Evolutionary conservation across 2,888 invertebrate genomes (phyloP).

Genomic region (Lumbricus terrestris): DNA sequence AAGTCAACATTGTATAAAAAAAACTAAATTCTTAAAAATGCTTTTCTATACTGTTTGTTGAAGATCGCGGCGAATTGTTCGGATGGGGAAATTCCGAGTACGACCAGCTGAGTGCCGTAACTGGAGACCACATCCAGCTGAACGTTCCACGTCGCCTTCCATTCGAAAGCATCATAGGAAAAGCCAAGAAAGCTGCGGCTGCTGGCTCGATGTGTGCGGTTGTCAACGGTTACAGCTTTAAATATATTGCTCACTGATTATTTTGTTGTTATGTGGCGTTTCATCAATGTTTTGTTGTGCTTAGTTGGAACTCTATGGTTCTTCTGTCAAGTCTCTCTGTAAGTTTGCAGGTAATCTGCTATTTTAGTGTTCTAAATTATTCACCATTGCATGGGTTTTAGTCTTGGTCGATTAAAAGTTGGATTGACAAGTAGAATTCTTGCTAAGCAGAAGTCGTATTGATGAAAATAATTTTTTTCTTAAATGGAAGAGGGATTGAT

Average conservation of each 20-base stretch:
- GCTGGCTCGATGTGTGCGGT: conserved; percentile 84
- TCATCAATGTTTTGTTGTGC: neutral
- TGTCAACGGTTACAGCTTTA: conserved; percentile 70
- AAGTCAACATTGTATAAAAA: no score
- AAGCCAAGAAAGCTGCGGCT: conserved; percentile 76
- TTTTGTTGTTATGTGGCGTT: no score
- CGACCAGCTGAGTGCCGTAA: conserved; percentile 70
- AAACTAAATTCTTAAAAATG: neutral
- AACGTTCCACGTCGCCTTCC: conserved; percentile 71
- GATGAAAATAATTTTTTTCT: no score
- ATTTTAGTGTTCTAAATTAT: no score
- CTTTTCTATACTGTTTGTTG: neutral
- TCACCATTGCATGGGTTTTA: no score
- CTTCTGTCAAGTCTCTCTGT: no score
- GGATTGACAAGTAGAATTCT: no score
- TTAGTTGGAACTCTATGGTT: no score
- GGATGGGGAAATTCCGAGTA: conserved; percentile 98
- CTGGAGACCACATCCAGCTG: conserved; percentile 65
- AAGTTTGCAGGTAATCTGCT: no score
- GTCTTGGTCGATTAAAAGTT: no score
- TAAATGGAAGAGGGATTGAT: no score
- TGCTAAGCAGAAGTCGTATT: no score
- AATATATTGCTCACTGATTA: neutral
- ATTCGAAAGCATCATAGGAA: conserved; percentile 66
- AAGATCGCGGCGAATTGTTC: conserved; percentile 84